Evolutionary conservation across 2,888 invertebrate genomes (phyloP).

Genomic region (Limnephilus marmoratus): DNA sequence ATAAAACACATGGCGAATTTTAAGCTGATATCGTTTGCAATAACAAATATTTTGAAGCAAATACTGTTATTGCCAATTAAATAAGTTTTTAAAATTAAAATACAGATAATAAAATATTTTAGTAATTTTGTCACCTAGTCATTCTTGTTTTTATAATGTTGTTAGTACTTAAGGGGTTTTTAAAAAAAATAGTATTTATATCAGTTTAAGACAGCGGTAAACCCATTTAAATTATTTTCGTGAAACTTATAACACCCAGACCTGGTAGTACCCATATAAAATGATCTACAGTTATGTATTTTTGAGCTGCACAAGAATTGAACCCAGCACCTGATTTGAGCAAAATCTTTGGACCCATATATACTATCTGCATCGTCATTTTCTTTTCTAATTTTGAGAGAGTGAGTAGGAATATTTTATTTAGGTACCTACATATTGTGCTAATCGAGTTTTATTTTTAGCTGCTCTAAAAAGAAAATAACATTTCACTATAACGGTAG

Average conservation of each 20-base stretch:
- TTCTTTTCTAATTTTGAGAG: background rate
- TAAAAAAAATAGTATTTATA: background rate
- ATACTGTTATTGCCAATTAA: background rate
- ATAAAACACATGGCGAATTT: conserved; percentile 34
- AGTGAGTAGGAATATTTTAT: background rate
- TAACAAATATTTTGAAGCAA: background rate
- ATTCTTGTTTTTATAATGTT: background rate
- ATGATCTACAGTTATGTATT: background rate
- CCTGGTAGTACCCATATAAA: background rate
- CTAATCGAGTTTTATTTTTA: background rate
- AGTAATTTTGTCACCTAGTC: background rate
- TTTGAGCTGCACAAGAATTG: background rate
- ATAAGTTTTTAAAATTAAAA: background rate
- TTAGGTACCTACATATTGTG: background rate
- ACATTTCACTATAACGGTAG: background rate
- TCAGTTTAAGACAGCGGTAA: background rate
- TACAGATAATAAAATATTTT: background rate
- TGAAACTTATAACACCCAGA: background rate
- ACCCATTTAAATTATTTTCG: background rate
- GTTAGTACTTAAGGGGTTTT: too few species aligned
- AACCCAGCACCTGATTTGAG: background rate
- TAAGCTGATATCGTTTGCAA: background rate
- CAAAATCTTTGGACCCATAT: too few species aligned
- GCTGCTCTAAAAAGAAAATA: background rate
- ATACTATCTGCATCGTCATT: background rate